A percentile compares a stretch with the other conserved stretches of the same genome.
Evolutionary conservation across 30 jellyfish, hydroid and myxozoan genomes (phyloP).

Genomic region (Hydractinia symbiolongicarpus): DNA sequence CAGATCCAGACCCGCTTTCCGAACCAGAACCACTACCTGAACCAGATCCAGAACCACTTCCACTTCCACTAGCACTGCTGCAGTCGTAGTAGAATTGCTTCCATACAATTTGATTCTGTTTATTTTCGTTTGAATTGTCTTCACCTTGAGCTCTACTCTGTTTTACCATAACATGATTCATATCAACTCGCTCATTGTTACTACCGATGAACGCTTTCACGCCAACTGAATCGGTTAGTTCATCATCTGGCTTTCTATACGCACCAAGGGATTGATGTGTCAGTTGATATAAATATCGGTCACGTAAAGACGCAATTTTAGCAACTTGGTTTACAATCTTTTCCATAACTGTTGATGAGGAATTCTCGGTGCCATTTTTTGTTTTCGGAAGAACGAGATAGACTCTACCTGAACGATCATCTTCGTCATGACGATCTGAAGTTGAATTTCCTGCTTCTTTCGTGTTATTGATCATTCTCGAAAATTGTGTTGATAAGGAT

Average conservation of each 20-base stretch:
- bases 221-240: constrained; percentile 4
- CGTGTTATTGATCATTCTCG: not conserved
- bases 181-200: constrained; percentile 3
- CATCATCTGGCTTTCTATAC: not conserved
- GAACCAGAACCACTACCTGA: constrained; percentile 15
- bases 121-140: not conserved
- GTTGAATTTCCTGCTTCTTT: not conserved
- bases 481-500: not conserved
- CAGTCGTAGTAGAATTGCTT: constrained; percentile 18
- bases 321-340: constrained; percentile 6
- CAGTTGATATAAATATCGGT: constrained; percentile 7
- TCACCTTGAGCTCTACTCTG: constrained; percentile 10
- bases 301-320: constrained; percentile 3
- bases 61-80: constrained; percentile 8
- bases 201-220: constrained; percentile 15
- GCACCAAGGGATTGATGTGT: not conserved
- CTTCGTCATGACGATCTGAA: not conserved
- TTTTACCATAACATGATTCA: constrained; percentile 4
- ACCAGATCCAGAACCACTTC: constrained; percentile 8
- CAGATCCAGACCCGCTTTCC: constrained; percentile 20
- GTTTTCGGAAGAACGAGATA: constrained; percentile 4
- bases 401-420: not conserved
- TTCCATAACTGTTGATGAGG: constrained; percentile 17
- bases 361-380: constrained; percentile 7
- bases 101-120: constrained; percentile 1